These are phyloP conservation scores for Lycaena phlaeas DNA, from an alignment of 2,888 invertebrate species.

Conservation along the genomic window DNA sequence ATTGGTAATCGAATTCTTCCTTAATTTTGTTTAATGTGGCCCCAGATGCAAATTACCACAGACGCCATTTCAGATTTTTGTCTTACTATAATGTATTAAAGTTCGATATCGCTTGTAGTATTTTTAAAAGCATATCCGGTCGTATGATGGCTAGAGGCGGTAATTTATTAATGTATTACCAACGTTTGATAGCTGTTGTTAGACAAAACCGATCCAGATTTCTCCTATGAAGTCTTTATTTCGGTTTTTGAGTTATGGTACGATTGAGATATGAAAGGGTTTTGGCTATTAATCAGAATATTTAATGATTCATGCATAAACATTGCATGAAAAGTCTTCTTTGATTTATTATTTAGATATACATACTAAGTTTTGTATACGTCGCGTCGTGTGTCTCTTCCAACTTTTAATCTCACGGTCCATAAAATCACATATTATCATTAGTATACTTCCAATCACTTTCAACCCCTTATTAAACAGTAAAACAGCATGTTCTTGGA, in stretches of 20 bases:
- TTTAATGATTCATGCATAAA: slow-evolving; percentile 15
- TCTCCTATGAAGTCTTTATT: slow-evolving; percentile 51
- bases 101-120: slow-evolving; percentile 20
- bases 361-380: no score
- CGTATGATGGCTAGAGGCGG: slow-evolving; percentile 52
- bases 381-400: no score
- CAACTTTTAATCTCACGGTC: no score
- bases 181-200: slow-evolving; percentile 55
- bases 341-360: slow-evolving; percentile 15
- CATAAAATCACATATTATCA: no score
- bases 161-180: slow-evolving; percentile 60
- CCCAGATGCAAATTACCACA: slow-evolving; percentile 51
- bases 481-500: no score
- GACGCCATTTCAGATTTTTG: slow-evolving; percentile 18
- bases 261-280: slow-evolving; percentile 32
- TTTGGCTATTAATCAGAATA: slow-evolving; percentile 27
- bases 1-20: slow-evolving; percentile 58
- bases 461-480: no score
- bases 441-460: no score
- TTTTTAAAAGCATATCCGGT: slow-evolving; percentile 48
- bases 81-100: slow-evolving; percentile 13
- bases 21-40: slow-evolving; percentile 66
- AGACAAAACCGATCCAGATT: slow-evolving; percentile 48
- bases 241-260: slow-evolving; percentile 37
- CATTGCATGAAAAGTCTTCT: slow-evolving; percentile 19